A percentile compares a stretch with the other conserved stretches of the same genome.
Conservation (phyloP, 2,888 invertebrate genomes). For the Julus scandinavius region DNA sequence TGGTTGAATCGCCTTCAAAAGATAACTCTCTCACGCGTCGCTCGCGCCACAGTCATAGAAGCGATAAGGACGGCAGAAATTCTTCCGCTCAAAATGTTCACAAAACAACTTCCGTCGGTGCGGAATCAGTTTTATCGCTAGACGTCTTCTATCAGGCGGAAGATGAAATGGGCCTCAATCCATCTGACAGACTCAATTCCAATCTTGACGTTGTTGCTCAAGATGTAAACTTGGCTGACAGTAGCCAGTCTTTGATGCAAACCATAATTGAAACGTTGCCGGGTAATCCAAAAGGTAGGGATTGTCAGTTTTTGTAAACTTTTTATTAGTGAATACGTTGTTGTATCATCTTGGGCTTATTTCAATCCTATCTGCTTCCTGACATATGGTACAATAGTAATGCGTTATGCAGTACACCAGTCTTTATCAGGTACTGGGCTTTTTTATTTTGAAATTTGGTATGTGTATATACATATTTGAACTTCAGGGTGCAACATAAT, state of each 20-base stretch:
- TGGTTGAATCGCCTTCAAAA: slow-evolving; percentile 49
- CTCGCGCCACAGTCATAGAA: slow-evolving; percentile 58
- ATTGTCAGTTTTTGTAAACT: neutral
- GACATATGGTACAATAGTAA: no score
- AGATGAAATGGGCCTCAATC: slow-evolving; percentile 72
- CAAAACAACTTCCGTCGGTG: slow-evolving; percentile 85
- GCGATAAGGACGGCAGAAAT: slow-evolving; percentile 9
- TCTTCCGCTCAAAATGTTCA: slow-evolving; percentile 58
- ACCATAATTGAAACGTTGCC: slow-evolving; percentile 49
- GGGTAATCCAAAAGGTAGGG: slow-evolving; percentile 1
- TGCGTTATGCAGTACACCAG: no score
- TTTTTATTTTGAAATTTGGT: no score
- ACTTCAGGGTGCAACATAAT: no score
- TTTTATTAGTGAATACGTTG: neutral
- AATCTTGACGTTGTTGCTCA: neutral
- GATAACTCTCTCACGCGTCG: slow-evolving; percentile 55
- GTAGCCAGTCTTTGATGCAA: slow-evolving; percentile 50
- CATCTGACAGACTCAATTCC: neutral
- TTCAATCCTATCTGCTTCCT: no score
- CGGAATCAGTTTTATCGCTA: slow-evolving; percentile 78
- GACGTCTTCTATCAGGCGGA: slow-evolving; percentile 95
- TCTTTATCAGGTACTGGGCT: no score
- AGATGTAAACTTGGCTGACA: neutral
- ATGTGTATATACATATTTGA: no score
- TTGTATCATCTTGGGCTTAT: no score